Base-by-base conservation (phyloP, 2,113 vertebrate species). In the Catagonus wagneri region DNA sequence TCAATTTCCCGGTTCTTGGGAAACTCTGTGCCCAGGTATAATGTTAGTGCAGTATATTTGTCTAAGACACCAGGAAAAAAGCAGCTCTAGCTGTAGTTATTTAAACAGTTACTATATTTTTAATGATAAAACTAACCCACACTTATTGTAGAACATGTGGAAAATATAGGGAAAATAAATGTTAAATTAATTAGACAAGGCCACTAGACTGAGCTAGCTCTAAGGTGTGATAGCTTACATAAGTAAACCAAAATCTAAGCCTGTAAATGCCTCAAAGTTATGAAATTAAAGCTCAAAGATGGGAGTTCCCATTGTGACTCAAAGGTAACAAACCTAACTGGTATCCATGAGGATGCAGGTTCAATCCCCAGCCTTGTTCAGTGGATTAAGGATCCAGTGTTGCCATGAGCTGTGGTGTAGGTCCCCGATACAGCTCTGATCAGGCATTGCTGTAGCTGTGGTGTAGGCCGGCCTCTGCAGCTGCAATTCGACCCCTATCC, bases 41-140 rank as follows among this genome's bases (percentile, higher is more conserved):
- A 61, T 16, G 32, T 50, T 44, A 39, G 56, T 19, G 6, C 34
- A 32, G 39, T 19, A 1, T 36, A 34, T 7, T 22, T 22, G 6
- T 54, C 54, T 22, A n/a, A 66, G 27, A 63, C 25, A 84, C 36
- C 54, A 60, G 52, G 69, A 20, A 60, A 39, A 34, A 80, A 13
- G 17, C 27, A 27, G 85, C 60, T 65, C 63, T 22, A 29, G 19
- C 11, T 60, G n/a, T 9, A 60, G 16, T 75, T 85, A 78, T 25
- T 79, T 63, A 22, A 52, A 32, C 11, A 8, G 7, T 52, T 27
- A 68, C 22, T 54, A 2, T 1, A 60, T 34, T 86, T 83, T 86
- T 60, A 76, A 89, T 75, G 44, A 83, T 50, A 81, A 96, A 83
- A 96, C 23, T 54, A 80, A 65, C 39, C 79, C 54, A 23, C 58